Conservation (phyloP, 2,797 vertebrate genomes). For the Smutsia temminckii region DNA sequence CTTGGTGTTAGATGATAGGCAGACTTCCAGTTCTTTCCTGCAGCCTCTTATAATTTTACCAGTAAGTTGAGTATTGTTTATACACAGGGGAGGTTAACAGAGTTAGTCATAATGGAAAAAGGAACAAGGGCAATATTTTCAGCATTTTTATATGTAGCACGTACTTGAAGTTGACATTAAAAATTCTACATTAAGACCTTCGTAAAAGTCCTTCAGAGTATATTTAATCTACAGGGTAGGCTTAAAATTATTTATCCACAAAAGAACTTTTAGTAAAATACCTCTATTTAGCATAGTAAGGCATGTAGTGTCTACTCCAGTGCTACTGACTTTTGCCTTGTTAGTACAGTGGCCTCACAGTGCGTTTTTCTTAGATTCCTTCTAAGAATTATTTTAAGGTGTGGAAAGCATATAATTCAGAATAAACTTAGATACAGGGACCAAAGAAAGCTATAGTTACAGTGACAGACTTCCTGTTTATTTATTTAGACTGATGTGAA, state of each 20-base stretch:
- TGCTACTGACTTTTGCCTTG: not conserved
- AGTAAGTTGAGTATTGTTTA: constrained; percentile 31
- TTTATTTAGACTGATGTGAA: not conserved
- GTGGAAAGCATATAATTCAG: not conserved
- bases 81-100: not conserved
- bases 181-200: constrained; percentile 1
- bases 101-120: not conserved
- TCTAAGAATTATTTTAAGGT: not conserved
- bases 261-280: constrained; percentile 17
- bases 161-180: not conserved
- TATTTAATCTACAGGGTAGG: not conserved
- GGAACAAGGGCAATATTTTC: constrained; percentile 8
- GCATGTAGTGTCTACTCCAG: not conserved
- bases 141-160: not conserved
- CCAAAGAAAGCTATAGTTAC: not conserved
- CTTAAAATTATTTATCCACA: constrained; percentile 34
- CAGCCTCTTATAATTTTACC: not conserved
- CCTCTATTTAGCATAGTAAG: not conserved
- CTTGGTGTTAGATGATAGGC: not conserved
- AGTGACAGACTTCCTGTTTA: not conserved
- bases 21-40: not conserved
- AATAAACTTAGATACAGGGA: not conserved
- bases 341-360: not conserved
- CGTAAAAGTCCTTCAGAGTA: not conserved
- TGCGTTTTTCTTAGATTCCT: not conserved